Conservation (phyloP, 1,140 invertebrate species). For the Scaptomyza montana region DNA sequence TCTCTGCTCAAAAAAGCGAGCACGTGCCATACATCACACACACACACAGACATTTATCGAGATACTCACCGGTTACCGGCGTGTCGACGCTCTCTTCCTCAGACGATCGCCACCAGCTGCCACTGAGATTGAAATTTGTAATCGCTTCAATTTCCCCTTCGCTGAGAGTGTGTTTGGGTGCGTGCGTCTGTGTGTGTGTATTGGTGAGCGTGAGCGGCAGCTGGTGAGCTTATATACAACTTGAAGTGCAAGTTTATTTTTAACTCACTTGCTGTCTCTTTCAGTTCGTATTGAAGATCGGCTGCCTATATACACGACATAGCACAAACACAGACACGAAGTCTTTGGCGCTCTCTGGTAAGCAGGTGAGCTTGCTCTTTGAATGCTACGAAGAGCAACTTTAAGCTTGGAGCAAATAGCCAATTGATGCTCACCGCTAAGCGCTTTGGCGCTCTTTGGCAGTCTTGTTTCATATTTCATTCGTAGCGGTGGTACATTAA, state of each 20-base stretch:
- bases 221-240: slow-evolving; percentile 68
- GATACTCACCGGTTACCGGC: slow-evolving; percentile 38
- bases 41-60: slow-evolving; percentile 3
- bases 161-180: not conserved
- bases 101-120: slow-evolving; percentile 72
- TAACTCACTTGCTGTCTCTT: slow-evolving; percentile 48
- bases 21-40: slow-evolving; percentile 64
- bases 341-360: not conserved
- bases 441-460: slow-evolving; percentile 14
- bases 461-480: slow-evolving; percentile 56
- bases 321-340: slow-evolving; percentile 11
- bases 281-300: slow-evolving; percentile 19
- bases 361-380: slow-evolving; percentile 75
- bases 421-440: slow-evolving; percentile 31
- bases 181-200: slow-evolving; percentile 1
- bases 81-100: slow-evolving; percentile 17
- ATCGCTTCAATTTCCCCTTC: slow-evolving; percentile 54
- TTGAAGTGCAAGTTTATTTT: slow-evolving; percentile 67
- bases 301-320: slow-evolving; percentile 31
- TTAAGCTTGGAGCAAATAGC: slow-evolving; percentile 2
- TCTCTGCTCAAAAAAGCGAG: slow-evolving; percentile 72
- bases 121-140: slow-evolving; percentile 56
- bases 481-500: slow-evolving; percentile 24
- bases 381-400: slow-evolving; percentile 48
- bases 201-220: slow-evolving; percentile 55